phyloP scores from a whole-genome alignment of 64 coral and sea anemone genomes.

The Pocillopora damicornis region DNA sequence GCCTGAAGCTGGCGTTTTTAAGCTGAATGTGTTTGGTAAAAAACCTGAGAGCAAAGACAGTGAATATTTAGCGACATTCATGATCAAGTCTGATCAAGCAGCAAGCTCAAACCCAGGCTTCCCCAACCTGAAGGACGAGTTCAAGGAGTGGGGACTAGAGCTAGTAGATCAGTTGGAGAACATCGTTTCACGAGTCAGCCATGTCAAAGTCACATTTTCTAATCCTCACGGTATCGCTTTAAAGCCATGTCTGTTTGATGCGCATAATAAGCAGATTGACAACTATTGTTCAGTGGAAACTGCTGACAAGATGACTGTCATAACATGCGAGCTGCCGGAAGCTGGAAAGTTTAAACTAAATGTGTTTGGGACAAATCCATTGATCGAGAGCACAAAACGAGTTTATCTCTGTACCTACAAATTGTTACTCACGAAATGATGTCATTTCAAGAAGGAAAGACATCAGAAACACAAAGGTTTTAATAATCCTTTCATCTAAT shows the following conservation, averaged over 20 bases:
- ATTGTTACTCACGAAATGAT: neutral
- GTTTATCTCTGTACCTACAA: conserved; percentile 41
- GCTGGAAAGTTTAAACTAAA: conserved; percentile 69
- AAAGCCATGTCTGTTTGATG: conserved; percentile 46
- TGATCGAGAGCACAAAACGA: neutral
- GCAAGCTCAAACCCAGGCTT: conserved; percentile 63
- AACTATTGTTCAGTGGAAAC: conserved; percentile 47
- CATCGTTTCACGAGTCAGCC: conserved; percentile 35
- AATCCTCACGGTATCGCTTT: conserved; percentile 47
- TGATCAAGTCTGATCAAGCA: conserved; percentile 55
- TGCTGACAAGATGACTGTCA: conserved; percentile 17
- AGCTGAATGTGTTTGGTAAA: conserved; percentile 69
- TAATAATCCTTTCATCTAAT: too few relatives aligned
- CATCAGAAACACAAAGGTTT: too few relatives aligned
- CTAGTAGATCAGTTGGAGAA: conserved; percentile 66
- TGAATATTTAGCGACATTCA: conserved; percentile 58
- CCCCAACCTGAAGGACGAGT: conserved; percentile 60
- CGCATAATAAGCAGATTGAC: conserved; percentile 23
- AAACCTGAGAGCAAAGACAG: conserved; percentile 5
- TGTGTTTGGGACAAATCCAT: conserved; percentile 41
- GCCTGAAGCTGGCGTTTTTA: conserved; percentile 58
- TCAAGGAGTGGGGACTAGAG: conserved; percentile 60
- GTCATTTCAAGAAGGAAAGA: too few relatives aligned
- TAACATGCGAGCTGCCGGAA: conserved; percentile 51
- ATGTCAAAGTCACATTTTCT: conserved; percentile 17